These are phyloP conservation scores for Synergus umbraculus DNA, from an alignment of 2,888 invertebrate species.

Conservation along the genomic window DNA sequence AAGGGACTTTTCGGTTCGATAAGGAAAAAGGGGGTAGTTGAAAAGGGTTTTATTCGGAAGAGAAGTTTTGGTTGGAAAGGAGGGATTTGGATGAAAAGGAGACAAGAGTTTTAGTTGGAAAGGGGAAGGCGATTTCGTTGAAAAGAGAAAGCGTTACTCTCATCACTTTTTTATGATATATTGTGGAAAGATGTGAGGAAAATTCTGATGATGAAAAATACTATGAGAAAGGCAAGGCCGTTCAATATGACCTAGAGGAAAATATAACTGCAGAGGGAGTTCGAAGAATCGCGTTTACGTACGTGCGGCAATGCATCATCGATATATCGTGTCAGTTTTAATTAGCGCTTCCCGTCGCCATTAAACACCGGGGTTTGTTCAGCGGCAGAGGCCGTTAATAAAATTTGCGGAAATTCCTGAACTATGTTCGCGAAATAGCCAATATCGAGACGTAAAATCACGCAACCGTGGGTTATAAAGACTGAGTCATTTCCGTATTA, in stretches of 20 bases:
- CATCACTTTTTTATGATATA: too few relatives aligned
- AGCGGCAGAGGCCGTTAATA: conserved; percentile 63
- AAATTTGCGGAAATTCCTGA: conserved; percentile 58
- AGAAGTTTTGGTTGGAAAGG: too few relatives aligned
- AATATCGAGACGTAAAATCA: conserved; percentile 32
- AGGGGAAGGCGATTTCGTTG: too few relatives aligned
- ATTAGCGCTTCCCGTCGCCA: conserved; percentile 65
- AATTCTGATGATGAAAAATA: not conserved
- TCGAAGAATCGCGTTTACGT: conserved; percentile 25
- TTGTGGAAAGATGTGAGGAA: not conserved
- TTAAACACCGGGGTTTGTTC: conserved; percentile 61
- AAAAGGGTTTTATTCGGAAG: too few relatives aligned
- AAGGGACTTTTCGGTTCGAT: too few relatives aligned
- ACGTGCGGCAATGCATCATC: conserved; percentile 56
- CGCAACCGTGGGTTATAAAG: conserved; percentile 20
- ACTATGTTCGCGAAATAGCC: conserved; percentile 35
- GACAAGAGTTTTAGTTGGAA: too few relatives aligned
- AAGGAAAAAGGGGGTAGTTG: too few relatives aligned
- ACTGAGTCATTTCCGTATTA: not conserved
- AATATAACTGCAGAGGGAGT: not conserved
- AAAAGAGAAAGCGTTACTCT: too few relatives aligned
- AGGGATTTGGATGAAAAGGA: too few relatives aligned
- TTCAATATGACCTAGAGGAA: not conserved
- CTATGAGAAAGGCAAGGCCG: not conserved
- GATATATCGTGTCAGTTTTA: conserved; percentile 66